A percentile compares a stretch with the other conserved stretches of the same genome.
Conservation (phyloP, 1,140 invertebrate species). For the Dendrolimus kikuchii region DNA sequence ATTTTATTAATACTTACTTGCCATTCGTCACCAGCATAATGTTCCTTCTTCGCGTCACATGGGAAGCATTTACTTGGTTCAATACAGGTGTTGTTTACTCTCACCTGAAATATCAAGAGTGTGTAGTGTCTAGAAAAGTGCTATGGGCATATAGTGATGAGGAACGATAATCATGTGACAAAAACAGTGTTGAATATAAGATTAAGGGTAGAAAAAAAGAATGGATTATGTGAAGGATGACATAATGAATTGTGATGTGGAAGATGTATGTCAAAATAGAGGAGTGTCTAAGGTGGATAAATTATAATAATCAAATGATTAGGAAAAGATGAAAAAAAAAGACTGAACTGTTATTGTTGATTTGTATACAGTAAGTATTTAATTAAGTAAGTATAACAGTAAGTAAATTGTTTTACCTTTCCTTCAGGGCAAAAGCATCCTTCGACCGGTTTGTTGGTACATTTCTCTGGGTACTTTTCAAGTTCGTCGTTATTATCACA, state of each 20-base stretch:
- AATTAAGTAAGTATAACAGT: not conserved
- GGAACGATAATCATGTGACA: too few species aligned
- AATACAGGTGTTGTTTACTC: conserved; percentile 75
- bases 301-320: too few species aligned
- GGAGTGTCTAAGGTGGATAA: too few species aligned
- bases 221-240: too few species aligned
- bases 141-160: too few species aligned
- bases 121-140: not conserved
- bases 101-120: conserved; percentile 54
- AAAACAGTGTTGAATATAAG: too few species aligned
- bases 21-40: conserved; percentile 77
- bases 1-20: conserved; percentile 27
- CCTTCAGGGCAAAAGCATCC: conserved; percentile 88
- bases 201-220: too few species aligned
- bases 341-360: too few species aligned
- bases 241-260: too few species aligned
- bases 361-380: not conserved
- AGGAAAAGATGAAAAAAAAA: too few species aligned
- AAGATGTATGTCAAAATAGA: too few species aligned
- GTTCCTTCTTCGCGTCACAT: conserved; percentile 77
- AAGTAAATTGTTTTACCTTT: conserved; percentile 61
- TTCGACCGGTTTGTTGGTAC: conserved; percentile 73
- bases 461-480: conserved; percentile 63
- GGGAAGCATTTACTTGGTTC: conserved; percentile 74
- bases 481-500: conserved; percentile 77